Evolutionary conservation across 92 coral and sea anemone genomes (phyloP).

Genomic region (Diadumene lineata): DNA sequence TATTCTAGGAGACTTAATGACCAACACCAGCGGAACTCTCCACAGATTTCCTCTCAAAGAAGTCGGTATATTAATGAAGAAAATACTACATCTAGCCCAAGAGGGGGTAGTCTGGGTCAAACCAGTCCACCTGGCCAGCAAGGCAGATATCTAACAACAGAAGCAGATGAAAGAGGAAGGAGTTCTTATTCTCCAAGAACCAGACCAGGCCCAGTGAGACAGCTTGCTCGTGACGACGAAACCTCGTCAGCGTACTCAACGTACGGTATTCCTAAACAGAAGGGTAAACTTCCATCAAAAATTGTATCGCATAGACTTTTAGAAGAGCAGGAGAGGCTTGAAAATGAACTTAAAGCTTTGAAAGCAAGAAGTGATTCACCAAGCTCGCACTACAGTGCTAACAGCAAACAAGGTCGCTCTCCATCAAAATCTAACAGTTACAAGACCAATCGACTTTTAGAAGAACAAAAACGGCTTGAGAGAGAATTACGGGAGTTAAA

Average conservation of each 20-base stretch:
- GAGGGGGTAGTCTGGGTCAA: conserved; percentile 15
- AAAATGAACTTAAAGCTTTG: conserved; percentile 14
- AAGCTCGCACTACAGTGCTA: not conserved
- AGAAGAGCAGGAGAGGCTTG: conserved; percentile 35
- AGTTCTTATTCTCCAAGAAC: conserved; percentile 12
- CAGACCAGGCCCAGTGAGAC: conserved; percentile 45
- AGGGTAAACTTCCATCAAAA: not conserved
- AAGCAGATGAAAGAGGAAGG: conserved; percentile 14
- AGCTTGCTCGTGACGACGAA: conserved; percentile 42
- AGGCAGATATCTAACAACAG: conserved; percentile 46
- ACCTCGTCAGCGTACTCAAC: conserved; percentile 33
- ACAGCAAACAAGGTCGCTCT: not conserved
- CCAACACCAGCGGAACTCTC: not conserved
- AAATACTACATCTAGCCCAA: not conserved
- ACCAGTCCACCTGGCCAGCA: conserved; percentile 50
- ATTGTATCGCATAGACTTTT: not conserved
- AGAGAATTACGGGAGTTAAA: conserved; percentile 65
- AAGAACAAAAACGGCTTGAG: conserved; percentile 79
- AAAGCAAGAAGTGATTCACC: conserved; percentile 12
- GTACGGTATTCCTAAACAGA: conserved; percentile 11
- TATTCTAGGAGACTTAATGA: not conserved
- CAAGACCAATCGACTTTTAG: conserved; percentile 5
- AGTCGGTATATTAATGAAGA: not conserved
- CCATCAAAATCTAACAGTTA: not conserved
- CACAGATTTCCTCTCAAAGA: not conserved